Evolutionary conservation across 2,888 invertebrate genomes (phyloP).

Genomic region (Diaphora mendica): DNA sequence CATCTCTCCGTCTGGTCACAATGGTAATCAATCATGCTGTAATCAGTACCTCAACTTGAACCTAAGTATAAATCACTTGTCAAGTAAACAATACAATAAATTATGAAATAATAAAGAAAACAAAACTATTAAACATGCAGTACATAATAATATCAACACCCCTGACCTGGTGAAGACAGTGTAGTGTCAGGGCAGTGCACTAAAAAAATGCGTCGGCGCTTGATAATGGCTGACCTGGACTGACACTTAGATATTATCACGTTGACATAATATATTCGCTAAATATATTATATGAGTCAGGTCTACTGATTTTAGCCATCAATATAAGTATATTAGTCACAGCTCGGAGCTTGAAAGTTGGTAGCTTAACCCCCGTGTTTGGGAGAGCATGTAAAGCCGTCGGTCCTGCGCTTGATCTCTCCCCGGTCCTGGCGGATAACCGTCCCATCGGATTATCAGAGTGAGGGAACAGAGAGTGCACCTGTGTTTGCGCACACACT

Average conservation of each 20-base stretch:
- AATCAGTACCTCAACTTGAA: constrained; percentile 7
- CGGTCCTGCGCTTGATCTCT: too few species aligned
- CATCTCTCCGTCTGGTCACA: background rate
- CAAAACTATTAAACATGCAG: constrained; percentile 41
- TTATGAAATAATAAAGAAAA: constrained; percentile 41
- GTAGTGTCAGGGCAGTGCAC: constrained; percentile 8
- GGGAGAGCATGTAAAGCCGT: too few species aligned
- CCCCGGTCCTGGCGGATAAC: too few species aligned
- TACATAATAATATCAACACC: constrained; percentile 44
- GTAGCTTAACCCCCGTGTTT: too few species aligned
- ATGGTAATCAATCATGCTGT: constrained; percentile 4
- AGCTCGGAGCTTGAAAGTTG: too few species aligned
- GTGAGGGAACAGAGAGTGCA: too few species aligned
- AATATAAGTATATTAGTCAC: too few species aligned
- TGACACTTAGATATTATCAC: constrained; percentile 2
- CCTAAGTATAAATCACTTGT: constrained; percentile 17
- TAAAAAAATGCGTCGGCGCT: constrained; percentile 6
- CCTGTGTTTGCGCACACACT: too few species aligned
- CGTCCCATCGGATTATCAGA: too few species aligned
- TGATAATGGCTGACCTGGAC: constrained; percentile 5
- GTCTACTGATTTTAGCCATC: background rate
- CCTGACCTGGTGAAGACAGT: constrained; percentile 31
- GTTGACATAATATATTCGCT: constrained; percentile 3
- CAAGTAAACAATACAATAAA: constrained; percentile 22
- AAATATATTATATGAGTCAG: background rate